Evolutionary conservation across 2,113 vertebrate species (phyloP).

Genomic region (Conger conger): DNA sequence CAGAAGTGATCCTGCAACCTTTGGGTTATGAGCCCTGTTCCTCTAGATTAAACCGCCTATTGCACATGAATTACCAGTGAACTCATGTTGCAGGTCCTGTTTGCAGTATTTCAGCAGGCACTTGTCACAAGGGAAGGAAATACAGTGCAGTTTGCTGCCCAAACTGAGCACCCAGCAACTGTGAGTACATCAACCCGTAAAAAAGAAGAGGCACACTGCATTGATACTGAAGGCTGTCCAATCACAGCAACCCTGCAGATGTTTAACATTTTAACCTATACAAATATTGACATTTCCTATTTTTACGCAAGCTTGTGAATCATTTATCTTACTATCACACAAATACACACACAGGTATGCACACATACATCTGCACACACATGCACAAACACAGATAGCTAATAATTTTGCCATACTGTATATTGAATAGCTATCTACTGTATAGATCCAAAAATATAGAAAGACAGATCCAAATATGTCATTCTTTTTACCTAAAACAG

Average conservation of each 20-base stretch:
- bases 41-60: constrained; percentile 44
- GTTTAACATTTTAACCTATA: not conserved
- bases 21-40: constrained; percentile 30
- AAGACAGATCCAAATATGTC: not conserved
- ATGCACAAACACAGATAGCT: not conserved
- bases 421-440: not conserved
- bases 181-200: constrained; percentile 2
- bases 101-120: constrained; percentile 35
- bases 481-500: not conserved
- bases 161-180: not conserved
- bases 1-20: constrained; percentile 1
- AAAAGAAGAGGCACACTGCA: not conserved
- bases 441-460: not conserved
- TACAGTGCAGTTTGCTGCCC: not conserved
- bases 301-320: not conserved
- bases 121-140: constrained; percentile 26
- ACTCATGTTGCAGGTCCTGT: constrained; percentile 56
- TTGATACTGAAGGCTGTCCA: not conserved
- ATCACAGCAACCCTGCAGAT: not conserved
- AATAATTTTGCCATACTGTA: not conserved
- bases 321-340: not conserved
- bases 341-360: not conserved
- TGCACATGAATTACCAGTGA: constrained; percentile 34
- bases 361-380: not conserved
- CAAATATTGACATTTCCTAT: constrained; percentile 10